These are phyloP conservation scores for Cephalopterus ornatus DNA, from an alignment of 2,113 vertebrate species.

Conservation along the genomic window DNA sequence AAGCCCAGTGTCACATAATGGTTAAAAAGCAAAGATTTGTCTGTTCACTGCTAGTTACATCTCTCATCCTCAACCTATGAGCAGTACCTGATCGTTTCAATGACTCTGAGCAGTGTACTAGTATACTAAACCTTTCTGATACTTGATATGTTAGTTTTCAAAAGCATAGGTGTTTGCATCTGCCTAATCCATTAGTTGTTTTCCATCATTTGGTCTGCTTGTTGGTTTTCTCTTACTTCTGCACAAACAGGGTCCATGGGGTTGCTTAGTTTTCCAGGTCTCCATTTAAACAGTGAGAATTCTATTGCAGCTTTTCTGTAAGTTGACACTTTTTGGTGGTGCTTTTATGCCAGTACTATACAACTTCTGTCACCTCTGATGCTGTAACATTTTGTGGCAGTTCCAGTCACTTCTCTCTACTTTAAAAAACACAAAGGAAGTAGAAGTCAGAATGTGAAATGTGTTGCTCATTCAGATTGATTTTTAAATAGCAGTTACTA, in stretches of 20 bases:
- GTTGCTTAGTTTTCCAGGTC: background rate
- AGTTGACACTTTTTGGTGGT: background rate
- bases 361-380: background rate
- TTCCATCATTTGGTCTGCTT: background rate
- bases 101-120: background rate
- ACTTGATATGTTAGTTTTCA: constrained; percentile 17
- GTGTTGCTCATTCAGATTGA: background rate
- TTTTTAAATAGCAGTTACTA: background rate
- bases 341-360: background rate
- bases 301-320: background rate
- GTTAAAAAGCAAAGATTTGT: background rate
- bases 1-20: background rate
- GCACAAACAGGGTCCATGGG: background rate
- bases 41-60: background rate
- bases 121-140: background rate
- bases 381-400: background rate
- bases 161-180: background rate
- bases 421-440: background rate
- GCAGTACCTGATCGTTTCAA: background rate
- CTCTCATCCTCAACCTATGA: background rate
- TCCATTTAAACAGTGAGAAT: background rate
- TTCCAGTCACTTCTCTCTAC: background rate
- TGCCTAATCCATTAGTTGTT: background rate
- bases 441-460: background rate
- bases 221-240: background rate